Evolutionary conservation across 2,113 vertebrate genomes (phyloP).

Genomic region (Daphoenositta chrysoptera): DNA sequence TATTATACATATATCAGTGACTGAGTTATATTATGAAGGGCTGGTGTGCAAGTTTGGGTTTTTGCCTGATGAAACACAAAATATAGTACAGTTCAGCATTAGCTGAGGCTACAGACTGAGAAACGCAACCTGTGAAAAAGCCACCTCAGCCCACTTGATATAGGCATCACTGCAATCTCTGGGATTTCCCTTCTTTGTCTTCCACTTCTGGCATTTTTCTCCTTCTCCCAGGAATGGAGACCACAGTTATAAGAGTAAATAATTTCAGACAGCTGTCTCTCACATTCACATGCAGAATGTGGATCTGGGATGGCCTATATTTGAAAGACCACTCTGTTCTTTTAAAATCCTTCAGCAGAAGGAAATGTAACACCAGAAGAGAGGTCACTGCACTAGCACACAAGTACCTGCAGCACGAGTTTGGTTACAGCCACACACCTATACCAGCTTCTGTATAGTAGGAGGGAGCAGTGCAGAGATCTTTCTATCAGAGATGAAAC

Average conservation of each 20-base stretch:
- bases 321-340: background rate
- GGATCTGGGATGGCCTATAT: background rate
- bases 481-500: background rate
- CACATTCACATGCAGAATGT: background rate
- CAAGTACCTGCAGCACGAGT: rapidly evolving
- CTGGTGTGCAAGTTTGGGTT: background rate
- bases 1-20: background rate
- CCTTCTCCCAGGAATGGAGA: background rate
- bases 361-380: background rate
- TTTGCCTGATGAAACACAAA: background rate
- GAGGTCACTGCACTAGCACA: background rate
- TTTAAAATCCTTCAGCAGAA: background rate
- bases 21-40: background rate
- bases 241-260: background rate
- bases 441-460: background rate
- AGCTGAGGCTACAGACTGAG: background rate
- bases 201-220: background rate
- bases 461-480: background rate
- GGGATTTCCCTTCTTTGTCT: background rate
- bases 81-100: background rate
- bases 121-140: background rate
- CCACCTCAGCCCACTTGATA: background rate
- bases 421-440: background rate
- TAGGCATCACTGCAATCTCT: background rate
- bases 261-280: background rate